These are phyloP conservation scores for Anguilla marmorata DNA, from an alignment of 2,797 vertebrate species.

Conservation along the genomic window DNA sequence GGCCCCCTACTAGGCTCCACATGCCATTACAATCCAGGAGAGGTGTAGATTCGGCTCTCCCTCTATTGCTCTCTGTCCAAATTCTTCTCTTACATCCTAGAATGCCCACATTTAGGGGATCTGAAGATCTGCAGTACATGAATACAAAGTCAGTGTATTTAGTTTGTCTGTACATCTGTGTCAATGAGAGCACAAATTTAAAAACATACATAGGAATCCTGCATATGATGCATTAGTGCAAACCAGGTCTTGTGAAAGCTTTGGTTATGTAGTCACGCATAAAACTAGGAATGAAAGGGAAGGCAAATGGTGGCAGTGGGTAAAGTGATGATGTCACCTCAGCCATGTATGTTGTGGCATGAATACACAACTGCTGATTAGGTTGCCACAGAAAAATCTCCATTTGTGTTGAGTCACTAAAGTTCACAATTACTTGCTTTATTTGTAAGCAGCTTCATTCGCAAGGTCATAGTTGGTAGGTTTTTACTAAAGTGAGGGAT, in stretches of 20 bases:
- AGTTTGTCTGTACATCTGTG: slow-evolving; percentile 24
- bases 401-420: background rate
- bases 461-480: background rate
- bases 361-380: slow-evolving; percentile 36
- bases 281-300: slow-evolving; percentile 33
- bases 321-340: slow-evolving; percentile 33
- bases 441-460: background rate
- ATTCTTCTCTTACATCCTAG: slow-evolving; percentile 60
- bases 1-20: slow-evolving; percentile 55
- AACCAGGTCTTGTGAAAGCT: slow-evolving; percentile 54
- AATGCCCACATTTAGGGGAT: slow-evolving; percentile 62
- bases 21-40: slow-evolving; percentile 68
- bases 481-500: slow-evolving; percentile 31
- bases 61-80: slow-evolving; percentile 58
- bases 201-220: slow-evolving; percentile 28
- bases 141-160: slow-evolving; percentile 64
- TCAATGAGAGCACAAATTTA: slow-evolving; percentile 55
- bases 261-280: slow-evolving; percentile 29
- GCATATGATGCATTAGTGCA: slow-evolving; percentile 54
- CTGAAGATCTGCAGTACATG: slow-evolving; percentile 55
- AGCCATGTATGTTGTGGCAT: slow-evolving; percentile 34
- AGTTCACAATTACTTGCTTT: background rate
- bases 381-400: background rate
- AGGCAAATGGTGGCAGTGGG: slow-evolving; percentile 39
- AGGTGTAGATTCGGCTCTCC: slow-evolving; percentile 64